phyloP scores from a whole-genome alignment of 2,888 invertebrate genomes.

The Eristalinus aeneus region DNA sequence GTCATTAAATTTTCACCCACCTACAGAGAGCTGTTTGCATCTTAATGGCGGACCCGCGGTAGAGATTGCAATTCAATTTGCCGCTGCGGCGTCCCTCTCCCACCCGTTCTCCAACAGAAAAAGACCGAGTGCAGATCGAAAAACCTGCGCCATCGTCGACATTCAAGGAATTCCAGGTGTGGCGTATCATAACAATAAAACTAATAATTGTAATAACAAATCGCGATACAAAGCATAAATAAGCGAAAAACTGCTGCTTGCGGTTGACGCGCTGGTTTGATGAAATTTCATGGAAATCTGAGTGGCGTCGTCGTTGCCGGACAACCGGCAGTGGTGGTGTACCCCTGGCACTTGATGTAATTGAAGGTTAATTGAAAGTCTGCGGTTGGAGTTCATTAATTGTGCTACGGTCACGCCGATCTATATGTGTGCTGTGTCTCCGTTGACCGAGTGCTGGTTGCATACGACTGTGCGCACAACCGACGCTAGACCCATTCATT shows the following conservation, averaged over 20 bases:
- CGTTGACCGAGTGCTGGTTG: constrained; percentile 24
- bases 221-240: constrained; percentile 43
- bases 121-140: not conserved
- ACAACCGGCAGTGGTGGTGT: too few species aligned
- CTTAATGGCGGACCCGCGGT: constrained; percentile 53
- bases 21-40: constrained; percentile 54
- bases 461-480: too few species aligned
- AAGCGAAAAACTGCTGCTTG: constrained; percentile 16
- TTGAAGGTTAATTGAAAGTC: constrained; percentile 70
- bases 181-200: constrained; percentile 67
- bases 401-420: constrained; percentile 40
- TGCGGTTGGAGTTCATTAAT: constrained; percentile 56
- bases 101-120: not conserved
- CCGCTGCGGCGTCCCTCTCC: not conserved
- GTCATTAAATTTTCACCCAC: constrained; percentile 60
- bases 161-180: constrained; percentile 59
- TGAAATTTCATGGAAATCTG: constrained; percentile 21
- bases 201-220: constrained; percentile 65
- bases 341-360: constrained; percentile 53
- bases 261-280: not conserved
- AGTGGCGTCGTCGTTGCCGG: too few species aligned
- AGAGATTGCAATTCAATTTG: constrained; percentile 63
- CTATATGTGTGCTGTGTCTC: constrained; percentile 24
- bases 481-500: constrained; percentile 1
- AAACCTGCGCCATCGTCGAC: not conserved